These are phyloP conservation scores for Dynastes hyllus DNA, from an alignment of 2,888 invertebrate species.

Conservation along the genomic window DNA sequence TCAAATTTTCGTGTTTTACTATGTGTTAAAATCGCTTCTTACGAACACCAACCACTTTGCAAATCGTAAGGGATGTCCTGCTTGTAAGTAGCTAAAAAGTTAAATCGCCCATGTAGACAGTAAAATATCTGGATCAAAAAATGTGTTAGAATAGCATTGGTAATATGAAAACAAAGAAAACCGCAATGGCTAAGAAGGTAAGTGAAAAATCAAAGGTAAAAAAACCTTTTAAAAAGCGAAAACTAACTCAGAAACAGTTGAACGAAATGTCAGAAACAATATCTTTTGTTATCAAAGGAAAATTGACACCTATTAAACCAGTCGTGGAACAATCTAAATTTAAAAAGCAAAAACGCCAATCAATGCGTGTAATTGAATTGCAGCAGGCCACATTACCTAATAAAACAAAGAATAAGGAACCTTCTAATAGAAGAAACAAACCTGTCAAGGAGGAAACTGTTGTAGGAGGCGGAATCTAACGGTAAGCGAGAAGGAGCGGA, in stretches of 20 bases:
- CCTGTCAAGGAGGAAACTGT: slow-evolving; percentile 58
- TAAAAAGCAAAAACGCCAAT: slow-evolving; percentile 55
- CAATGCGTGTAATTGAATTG: slow-evolving; percentile 10
- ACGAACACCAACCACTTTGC: background rate
- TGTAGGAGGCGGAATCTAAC: slow-evolving; percentile 54
- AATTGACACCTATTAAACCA: slow-evolving; percentile 66
- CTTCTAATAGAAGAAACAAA: slow-evolving; percentile 52
- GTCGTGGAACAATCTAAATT: slow-evolving; percentile 50
- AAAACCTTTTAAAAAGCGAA: slow-evolving; percentile 62
- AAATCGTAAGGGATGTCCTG: too few relatives aligned
- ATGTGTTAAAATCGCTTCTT: slow-evolving; percentile 1
- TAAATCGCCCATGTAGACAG: background rate
- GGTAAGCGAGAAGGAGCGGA: too few relatives aligned
- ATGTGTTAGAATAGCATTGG: background rate
- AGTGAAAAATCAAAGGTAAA: slow-evolving; percentile 57
- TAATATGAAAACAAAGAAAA: background rate
- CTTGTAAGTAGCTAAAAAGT: too few relatives aligned
- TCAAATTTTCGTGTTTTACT: background rate
- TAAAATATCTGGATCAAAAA: background rate
- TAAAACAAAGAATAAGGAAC: background rate
- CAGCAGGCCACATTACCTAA: background rate
- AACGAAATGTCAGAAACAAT: slow-evolving; percentile 68
- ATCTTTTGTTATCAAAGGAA: slow-evolving; percentile 68
- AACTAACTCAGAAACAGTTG: slow-evolving; percentile 58
- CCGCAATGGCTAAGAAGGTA: slow-evolving; percentile 53